Base-by-base conservation (phyloP, 2,888 invertebrate genomes). In the Agrotis exclamationis region DNA sequence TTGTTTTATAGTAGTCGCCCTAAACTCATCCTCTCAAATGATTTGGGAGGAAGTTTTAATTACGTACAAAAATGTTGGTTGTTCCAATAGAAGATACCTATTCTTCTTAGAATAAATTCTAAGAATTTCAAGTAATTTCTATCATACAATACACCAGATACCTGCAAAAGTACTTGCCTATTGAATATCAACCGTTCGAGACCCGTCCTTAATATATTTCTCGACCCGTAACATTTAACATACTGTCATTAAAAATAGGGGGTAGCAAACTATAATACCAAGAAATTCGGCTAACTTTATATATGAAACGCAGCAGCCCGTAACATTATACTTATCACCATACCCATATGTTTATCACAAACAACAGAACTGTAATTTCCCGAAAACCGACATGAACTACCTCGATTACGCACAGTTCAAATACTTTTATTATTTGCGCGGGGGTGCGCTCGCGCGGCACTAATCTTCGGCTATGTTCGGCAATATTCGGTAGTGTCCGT, bases 401-500 rank as follows among this genome's bases (percentile, higher is more conserved):
- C 48, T 71, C 76, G 69, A 81, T 83, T 85, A 83, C 63, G 75
- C 75, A 77, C 85, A 84, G 85, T 81, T 83, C 74, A 77, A 76
- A 85, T 83, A 83, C 76, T 84, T 84, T 84, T 84, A 67, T 63
- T 80, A 83, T 84, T 83, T 79, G 81, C 71, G 71, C 66, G 60
- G 70, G 62, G 63, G 78, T 81, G 85, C 85, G 85, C 71, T 80
- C 68, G 83, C 85, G 85, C 81, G 84, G 54, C 63, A 83, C 75
- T 85, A 80, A 80, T 70, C 78, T 71, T 84, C 75, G 85, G 56
- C 80, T 74, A 84, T 84, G 84, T 80, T 82, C 82, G 84, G 70
- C 72, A 63, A 74, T 84, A 78, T 85, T 85, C 85, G 84, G 74
- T 73, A 74, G 68, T 62, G 79, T 63, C 74, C 83, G 83, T 83